A percentile compares a stretch with the other conserved stretches of the same genome.
Conservation (phyloP, 2,888 invertebrate genomes). For the Caenorhabditis japonica region DNA sequence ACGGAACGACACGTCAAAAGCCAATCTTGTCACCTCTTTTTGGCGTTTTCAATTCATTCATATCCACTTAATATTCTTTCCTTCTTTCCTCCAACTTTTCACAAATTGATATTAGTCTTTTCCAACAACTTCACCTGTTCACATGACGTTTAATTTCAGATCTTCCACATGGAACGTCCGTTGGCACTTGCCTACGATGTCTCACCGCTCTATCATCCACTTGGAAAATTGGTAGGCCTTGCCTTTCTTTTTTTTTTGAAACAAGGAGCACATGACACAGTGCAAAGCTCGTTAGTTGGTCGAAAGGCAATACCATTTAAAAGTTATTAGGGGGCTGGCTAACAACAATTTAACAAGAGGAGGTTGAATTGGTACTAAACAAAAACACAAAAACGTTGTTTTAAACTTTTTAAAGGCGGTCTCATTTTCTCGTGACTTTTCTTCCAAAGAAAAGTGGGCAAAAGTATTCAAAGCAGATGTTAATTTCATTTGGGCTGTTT, state of each 20-base stretch:
- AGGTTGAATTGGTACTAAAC: too few relatives aligned
- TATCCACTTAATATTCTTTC: conserved; percentile 27
- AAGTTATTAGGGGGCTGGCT: too few relatives aligned
- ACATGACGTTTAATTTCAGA: conserved; percentile 17
- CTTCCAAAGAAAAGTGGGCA: too few relatives aligned
- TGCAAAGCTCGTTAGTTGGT: too few relatives aligned
- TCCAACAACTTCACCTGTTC: conserved; percentile 12
- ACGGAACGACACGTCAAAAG: background rate
- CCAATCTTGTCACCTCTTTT: conserved; percentile 33
- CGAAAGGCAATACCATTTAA: too few relatives aligned
- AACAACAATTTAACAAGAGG: too few relatives aligned
- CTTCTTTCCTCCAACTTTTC: background rate
- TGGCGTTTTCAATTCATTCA: conserved; percentile 45
- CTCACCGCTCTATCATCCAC: conserved; percentile 33
- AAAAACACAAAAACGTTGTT: too few relatives aligned
- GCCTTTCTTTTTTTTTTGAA: conserved; percentile 1
- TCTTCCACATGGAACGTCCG: conserved; percentile 29
- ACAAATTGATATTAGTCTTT: conserved; percentile 30
- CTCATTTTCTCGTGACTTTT: too few relatives aligned
- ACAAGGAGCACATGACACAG: too few relatives aligned
- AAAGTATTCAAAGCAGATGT: too few relatives aligned
- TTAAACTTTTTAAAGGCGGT: too few relatives aligned
- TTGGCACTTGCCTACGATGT: conserved; percentile 34
- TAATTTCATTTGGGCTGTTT: too few relatives aligned
- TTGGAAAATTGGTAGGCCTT: conserved; percentile 27